phyloP scores from a whole-genome alignment of 2,888 invertebrate species.

The Syrista parreyssii region DNA sequence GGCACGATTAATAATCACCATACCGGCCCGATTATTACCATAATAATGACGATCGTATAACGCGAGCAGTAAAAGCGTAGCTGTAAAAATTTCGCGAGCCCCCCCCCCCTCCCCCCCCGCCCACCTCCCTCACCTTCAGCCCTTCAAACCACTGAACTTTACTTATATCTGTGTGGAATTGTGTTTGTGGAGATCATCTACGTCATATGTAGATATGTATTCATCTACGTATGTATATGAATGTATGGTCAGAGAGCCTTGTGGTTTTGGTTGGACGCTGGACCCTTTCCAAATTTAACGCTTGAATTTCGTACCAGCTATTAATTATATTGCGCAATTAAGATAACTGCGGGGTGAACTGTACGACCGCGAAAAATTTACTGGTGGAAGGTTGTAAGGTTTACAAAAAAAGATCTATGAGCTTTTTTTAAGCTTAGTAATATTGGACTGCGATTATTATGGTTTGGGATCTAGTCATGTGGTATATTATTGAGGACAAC shows the following conservation, averaged over 20 bases:
- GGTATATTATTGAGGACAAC: neutral
- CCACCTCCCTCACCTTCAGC: no score
- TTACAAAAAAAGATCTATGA: neutral
- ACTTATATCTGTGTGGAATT: neutral
- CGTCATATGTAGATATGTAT: neutral
- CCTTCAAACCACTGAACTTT: neutral
- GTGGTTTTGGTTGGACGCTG: neutral
- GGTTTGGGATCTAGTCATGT: neutral
- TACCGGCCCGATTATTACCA: constrained; percentile 42
- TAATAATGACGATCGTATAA: constrained; percentile 45
- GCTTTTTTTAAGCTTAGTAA: neutral
- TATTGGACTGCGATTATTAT: neutral
- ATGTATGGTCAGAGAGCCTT: neutral
- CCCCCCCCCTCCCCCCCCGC: neutral
- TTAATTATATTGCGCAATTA: constrained; percentile 31
- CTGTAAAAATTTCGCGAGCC: neutral
- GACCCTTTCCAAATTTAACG: neutral
- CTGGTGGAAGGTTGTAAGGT: neutral
- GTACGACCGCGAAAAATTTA: neutral
- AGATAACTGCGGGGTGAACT: constrained; percentile 18
- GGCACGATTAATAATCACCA: constrained; percentile 51
- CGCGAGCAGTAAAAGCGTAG: constrained; percentile 27
- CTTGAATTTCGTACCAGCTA: constrained; percentile 17
- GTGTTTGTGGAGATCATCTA: neutral
- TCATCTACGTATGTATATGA: neutral